Evolutionary conservation across 2,113 vertebrate species (phyloP), one percentile per base, ranked within the genome.

Genomic region (Neotoma lepida): DNA sequence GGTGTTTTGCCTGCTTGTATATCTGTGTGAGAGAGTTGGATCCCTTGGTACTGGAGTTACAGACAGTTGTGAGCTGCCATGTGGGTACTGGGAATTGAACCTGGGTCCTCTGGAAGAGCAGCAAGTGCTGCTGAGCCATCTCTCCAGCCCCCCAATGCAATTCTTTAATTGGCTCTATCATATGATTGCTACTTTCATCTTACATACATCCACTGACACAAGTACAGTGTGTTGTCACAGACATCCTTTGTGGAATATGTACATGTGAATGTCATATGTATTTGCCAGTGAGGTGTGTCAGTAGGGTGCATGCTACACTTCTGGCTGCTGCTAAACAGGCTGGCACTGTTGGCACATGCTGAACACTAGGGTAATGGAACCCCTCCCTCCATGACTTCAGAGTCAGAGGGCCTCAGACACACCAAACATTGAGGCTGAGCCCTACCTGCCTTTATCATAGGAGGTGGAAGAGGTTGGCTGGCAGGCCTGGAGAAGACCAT

Each of bases 381-480:
- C 56, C 88, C 22, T 87, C 66, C 64, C 49, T 88, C n/a, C 33
- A 61, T 54, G 35, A 92, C 73, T 90, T 76, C 90, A 96, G 86
- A 64, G 78, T 80, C 35, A 92, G 82, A 91, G 56, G 61, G 87
- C 56, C 63, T 90, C 82, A 0, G 6, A 44, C 0, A 66, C 94
- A 88, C 86, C 14, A 71, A 97, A 98, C 26, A 94, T 94, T 64
- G 96, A 98, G 97, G 97, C 96, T 98, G 98, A 98, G 98, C 99
- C 99, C 95, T 99, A 99, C 99, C 99, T 99, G 99, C 99, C 98
- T 99, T 99, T 98, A 99, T 99, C 99, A 99, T 98, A 94, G 97
- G 96, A 96, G 94, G 93, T 0, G 97, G 98, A 20, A 98, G 98
- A 0, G 97, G 97, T 97, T 99, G 99, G 98, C 98, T 99, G 97